phyloP scores from a whole-genome alignment of 64 coral and sea anemone species.

The Dendrophyllia cribrosa region DNA sequence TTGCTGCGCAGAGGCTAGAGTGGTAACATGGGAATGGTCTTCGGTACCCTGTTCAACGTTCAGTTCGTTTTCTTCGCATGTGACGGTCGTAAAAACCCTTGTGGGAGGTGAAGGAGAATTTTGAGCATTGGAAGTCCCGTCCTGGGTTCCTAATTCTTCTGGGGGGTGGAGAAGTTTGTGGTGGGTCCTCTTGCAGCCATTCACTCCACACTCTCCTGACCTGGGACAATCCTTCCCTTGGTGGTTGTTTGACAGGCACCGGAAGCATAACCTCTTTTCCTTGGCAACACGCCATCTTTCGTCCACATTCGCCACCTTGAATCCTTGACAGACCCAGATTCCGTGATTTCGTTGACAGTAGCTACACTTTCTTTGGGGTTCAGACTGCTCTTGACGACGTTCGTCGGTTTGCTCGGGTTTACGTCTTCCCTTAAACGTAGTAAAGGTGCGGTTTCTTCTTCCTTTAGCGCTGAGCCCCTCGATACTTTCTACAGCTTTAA shows the following conservation, averaged over 20 bases:
- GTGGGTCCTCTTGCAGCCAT: slow-evolving; percentile 54
- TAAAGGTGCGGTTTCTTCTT: not conserved
- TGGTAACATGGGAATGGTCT: too few species aligned
- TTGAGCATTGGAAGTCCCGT: too few species aligned
- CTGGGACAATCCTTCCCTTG: slow-evolving; percentile 1
- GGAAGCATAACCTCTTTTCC: slow-evolving; percentile 46
- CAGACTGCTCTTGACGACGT: too few species aligned
- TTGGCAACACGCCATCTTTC: slow-evolving; percentile 51
- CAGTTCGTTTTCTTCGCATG: not conserved
- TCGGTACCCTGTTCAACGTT: too few species aligned
- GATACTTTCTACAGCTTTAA: slow-evolving; percentile 5
- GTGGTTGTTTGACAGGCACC: slow-evolving; percentile 52
- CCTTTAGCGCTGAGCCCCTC: not conserved
- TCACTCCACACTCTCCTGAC: slow-evolving; percentile 7
- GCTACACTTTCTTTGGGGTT: not conserved
- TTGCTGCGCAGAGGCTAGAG: too few species aligned
- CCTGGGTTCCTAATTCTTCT: not conserved
- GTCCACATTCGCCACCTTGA: not conserved
- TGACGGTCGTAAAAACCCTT: not conserved
- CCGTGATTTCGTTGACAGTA: slow-evolving; percentile 30
- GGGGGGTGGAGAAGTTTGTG: slow-evolving; percentile 13
- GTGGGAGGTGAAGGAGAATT: not conserved
- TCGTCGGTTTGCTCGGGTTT: not conserved
- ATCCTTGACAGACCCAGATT: slow-evolving; percentile 9
- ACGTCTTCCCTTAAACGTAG: not conserved